phyloP scores from a whole-genome alignment of 2,797 vertebrate genomes.

The Coranthus polyacanthus region DNA sequence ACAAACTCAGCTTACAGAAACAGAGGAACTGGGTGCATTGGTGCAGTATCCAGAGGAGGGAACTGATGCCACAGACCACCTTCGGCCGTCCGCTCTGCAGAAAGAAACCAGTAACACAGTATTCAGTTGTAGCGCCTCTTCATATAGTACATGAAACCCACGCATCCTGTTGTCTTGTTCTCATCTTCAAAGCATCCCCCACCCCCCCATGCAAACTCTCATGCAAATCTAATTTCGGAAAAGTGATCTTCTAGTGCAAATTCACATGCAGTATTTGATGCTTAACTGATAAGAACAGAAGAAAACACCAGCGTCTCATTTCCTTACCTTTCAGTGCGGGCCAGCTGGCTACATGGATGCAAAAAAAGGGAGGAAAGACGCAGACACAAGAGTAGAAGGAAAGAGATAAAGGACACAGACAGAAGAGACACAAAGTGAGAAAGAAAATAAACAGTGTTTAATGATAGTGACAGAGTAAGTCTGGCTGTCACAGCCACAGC shows the following conservation, averaged over 20 bases:
- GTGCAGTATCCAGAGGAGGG: conserved; percentile 96
- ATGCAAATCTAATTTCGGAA: neutral
- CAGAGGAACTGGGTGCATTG: conserved; percentile 94
- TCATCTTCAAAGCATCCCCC: conserved; percentile 5
- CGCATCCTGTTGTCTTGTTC: conserved; percentile 35
- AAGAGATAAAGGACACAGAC: conserved; percentile 24
- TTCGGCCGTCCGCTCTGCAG: conserved; percentile 88
- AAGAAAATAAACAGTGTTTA: conserved; percentile 50
- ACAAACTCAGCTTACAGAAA: conserved; percentile 86
- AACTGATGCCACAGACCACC: conserved; percentile 94
- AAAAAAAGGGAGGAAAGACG: conserved; percentile 14
- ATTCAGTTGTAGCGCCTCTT: conserved; percentile 15
- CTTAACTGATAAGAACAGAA: neutral
- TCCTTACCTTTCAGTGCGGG: conserved; percentile 87
- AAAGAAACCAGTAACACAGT: conserved; percentile 35
- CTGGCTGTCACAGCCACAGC: conserved; percentile 51
- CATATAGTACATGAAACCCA: neutral
- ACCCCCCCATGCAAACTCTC: too few relatives aligned
- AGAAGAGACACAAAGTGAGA: conserved; percentile 42
- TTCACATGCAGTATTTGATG: conserved; percentile 7
- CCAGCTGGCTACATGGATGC: conserved; percentile 82
- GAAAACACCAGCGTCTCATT: neutral
- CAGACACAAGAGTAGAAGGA: conserved; percentile 15
- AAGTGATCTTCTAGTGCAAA: neutral
- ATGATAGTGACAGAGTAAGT: conserved; percentile 55